Evolutionary conservation across 2,888 invertebrate species (phyloP).

Genomic region (Baccha elongata): DNA sequence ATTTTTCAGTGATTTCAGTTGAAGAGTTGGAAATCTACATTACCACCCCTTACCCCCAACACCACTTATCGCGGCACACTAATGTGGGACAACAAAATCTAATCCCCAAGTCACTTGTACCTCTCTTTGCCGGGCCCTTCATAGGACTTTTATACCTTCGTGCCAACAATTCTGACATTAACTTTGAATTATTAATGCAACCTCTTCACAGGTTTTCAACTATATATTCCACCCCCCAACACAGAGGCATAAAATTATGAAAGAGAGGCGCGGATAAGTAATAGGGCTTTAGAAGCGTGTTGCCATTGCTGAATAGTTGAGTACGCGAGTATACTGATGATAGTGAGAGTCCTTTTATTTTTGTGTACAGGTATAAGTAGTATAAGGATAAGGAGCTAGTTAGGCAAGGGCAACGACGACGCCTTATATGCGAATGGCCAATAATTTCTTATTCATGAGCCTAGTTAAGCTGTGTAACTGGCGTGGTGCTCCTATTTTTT

Average conservation of each 20-base stretch:
- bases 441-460: constrained; percentile 51
- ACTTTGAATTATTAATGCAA: constrained; percentile 62
- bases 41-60: neutral
- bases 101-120: constrained; percentile 21
- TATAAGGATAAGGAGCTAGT: constrained; percentile 10
- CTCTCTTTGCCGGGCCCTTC: no score
- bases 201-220: constrained; percentile 16
- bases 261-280: constrained; percentile 21
- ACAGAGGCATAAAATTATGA: neutral
- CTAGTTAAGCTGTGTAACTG: neutral
- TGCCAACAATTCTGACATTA: constrained; percentile 38
- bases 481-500: neutral
- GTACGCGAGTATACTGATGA: neutral
- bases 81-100: constrained; percentile 41
- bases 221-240: neutral
- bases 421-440: constrained; percentile 29
- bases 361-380: no score
- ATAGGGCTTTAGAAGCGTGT: constrained; percentile 27
- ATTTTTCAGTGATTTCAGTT: constrained; percentile 9
- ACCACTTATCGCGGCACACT: neutral
- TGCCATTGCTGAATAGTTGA: constrained; percentile 20
- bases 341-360: constrained; percentile 10
- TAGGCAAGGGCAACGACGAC: constrained; percentile 27
- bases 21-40: neutral
- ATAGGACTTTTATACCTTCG: neutral